Conservation (phyloP, 2,797 vertebrate genomes). For the Odontamblyopus lacepedii region DNA sequence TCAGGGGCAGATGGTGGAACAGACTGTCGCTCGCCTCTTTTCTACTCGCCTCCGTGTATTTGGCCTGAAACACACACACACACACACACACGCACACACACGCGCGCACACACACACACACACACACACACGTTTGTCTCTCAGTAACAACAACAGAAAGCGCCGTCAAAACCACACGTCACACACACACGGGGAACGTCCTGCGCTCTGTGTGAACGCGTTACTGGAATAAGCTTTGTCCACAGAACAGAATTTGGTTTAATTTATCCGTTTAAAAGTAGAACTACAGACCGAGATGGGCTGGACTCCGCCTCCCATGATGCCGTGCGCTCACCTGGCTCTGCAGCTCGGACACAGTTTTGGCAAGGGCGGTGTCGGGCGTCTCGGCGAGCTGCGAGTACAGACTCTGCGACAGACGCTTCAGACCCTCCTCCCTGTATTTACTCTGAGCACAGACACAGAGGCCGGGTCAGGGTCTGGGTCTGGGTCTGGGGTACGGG, state of each 20-base stretch:
- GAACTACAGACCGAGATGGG: background rate
- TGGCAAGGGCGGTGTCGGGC: constrained; percentile 55
- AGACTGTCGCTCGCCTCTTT: constrained; percentile 78
- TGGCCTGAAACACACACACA: constrained; percentile 68
- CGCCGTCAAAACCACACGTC: no score
- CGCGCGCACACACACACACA: background rate
- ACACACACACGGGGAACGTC: no score
- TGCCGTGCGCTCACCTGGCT: constrained; percentile 80
- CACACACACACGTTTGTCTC: background rate
- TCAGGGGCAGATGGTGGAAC: constrained; percentile 87
- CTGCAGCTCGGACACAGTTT: constrained; percentile 62
- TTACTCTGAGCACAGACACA: constrained; percentile 73
- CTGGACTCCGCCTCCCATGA: background rate
- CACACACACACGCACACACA: no score
- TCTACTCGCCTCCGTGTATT: constrained; percentile 85
- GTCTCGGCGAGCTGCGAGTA: constrained; percentile 66
- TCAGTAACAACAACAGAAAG: no score
- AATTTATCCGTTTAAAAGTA: no score
- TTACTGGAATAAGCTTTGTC: no score
- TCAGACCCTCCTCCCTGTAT: constrained; percentile 82
- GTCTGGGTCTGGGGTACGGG: no score
- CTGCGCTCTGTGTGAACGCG: no score
- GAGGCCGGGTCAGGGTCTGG: no score
- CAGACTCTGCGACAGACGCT: constrained; percentile 71
- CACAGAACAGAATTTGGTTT: no score